Conservation (phyloP, 1,140 invertebrate genomes). For the Drosophila persimilis region DNA sequence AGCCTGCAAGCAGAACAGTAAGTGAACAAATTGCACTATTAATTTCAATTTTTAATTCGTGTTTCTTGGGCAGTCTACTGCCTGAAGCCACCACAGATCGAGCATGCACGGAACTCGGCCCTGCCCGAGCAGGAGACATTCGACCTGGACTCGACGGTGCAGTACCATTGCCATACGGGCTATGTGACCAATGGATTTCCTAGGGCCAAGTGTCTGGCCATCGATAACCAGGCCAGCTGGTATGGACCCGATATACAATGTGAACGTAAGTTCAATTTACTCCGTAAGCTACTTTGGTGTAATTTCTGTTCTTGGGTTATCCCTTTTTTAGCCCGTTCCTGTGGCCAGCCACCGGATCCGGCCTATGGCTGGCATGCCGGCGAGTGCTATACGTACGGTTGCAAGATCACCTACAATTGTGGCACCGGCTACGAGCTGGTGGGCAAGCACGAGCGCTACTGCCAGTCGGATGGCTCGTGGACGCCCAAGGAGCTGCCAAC, state of each 20-base stretch:
- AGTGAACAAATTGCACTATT: conserved; percentile 41
- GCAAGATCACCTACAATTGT: conserved; percentile 95
- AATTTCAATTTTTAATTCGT: background rate
- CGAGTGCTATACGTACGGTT: conserved; percentile 95
- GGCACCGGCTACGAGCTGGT: conserved; percentile 94
- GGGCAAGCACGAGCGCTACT: conserved; percentile 91
- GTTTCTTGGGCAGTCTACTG: conserved; percentile 89
- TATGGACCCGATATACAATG: conserved; percentile 97
- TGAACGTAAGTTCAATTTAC: conserved; percentile 88
- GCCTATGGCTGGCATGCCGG: conserved; percentile 95
- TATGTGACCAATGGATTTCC: conserved; percentile 73
- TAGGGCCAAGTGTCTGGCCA: conserved; percentile 91
- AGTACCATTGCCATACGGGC: conserved; percentile 93
- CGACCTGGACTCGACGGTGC: conserved; percentile 91
- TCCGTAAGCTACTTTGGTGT: no score
- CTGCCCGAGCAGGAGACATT: conserved; percentile 91
- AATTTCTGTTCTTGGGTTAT: no score
- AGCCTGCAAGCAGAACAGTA: conserved; percentile 94
- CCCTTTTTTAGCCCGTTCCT: conserved; percentile 88
- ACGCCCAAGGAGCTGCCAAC: conserved; percentile 93
- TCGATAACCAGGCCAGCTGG: conserved; percentile 93
- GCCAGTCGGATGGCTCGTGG: conserved; percentile 94
- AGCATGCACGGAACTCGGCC: conserved; percentile 94
- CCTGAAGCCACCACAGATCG: conserved; percentile 92
- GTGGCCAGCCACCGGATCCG: conserved; percentile 93